Evolutionary conservation across 2,888 invertebrate species (phyloP), one percentile per base, ranked within the genome.

Genomic region (Drosophila siamana): DNA sequence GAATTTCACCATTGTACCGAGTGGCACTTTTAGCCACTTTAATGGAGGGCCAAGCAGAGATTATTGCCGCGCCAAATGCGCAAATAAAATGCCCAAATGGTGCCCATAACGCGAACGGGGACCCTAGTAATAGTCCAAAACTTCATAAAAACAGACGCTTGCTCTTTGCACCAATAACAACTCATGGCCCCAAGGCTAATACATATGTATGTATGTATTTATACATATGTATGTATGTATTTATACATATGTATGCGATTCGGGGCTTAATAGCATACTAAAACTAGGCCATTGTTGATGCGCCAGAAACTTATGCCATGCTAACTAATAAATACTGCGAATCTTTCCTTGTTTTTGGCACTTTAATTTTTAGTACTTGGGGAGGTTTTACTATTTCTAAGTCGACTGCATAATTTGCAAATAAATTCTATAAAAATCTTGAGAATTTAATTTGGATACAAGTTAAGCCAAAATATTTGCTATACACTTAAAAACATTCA

Each of bases 21-120:
- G 67, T 19, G 41, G 0, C 86, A 80, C 73, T 86, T 78, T 83
- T 59, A 70, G 86, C 70, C 69, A 71, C 78, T 83, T 86, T 78
- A 82, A 82, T 82, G 83, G 78, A 8, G 7, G 48, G 30, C 74
- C 72, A 79, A 86, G 80, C 66, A 82, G 86, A 83, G 86, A 83
- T 83, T 82, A 82, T 84, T 75, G 78, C 73, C 69, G 15, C 52
- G 64, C 62, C 72, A 84, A 84, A 84, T 82, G 82, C 67, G 78
- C 69, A 69, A 82, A 86, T 83, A 86, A 75, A 83, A 80, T 56
- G 60, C 62, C 60, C 74, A 74, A 83, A 83, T 80, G 80, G 69
- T 36, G 51, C 40, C 54, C 76, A 75, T 75, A 66, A 67, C 36
- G 71, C 55, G 26, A 16, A 38, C 36, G 28, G 5, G 22, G 13